phyloP scores from a whole-genome alignment of 2,888 invertebrate genomes.

The Eupsilia transversa region DNA sequence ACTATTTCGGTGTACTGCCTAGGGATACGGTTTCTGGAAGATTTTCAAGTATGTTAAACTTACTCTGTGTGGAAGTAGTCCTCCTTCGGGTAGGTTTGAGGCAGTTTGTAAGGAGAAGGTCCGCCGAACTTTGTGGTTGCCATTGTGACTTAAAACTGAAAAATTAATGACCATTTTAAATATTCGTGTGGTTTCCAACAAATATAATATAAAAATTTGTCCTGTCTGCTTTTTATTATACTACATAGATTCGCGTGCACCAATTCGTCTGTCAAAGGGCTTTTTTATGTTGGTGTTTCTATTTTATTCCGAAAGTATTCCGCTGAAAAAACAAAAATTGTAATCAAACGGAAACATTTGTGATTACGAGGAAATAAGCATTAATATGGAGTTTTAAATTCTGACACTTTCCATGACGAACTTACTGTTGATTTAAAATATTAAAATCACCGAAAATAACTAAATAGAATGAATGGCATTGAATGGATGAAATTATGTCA shows the following conservation, averaged over 20 bases:
- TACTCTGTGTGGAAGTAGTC: conserved; percentile 88
- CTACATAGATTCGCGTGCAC: not conserved
- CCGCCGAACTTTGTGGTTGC: conserved; percentile 88
- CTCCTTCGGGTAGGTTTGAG: conserved; percentile 78
- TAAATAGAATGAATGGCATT: too few species aligned
- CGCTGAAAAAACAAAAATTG: too few species aligned
- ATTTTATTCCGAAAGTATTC: too few species aligned
- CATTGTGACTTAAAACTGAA: conserved; percentile 75
- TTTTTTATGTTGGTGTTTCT: too few species aligned
- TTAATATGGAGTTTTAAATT: too few species aligned
- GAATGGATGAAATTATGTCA: too few species aligned
- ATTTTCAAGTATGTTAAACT: conserved; percentile 58
- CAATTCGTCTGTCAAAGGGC: not conserved
- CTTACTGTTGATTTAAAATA: too few species aligned
- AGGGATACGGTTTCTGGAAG: not conserved
- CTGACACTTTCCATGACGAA: too few species aligned
- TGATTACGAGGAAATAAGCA: too few species aligned
- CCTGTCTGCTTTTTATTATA: not conserved
- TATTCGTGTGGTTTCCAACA: not conserved
- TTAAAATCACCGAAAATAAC: too few species aligned
- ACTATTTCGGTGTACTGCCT: too few species aligned
- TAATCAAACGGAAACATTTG: too few species aligned
- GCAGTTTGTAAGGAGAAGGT: conserved; percentile 85
- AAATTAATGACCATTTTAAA: not conserved
- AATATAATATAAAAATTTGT: not conserved